Evolutionary conservation across 2,797 vertebrate genomes (phyloP).

Genomic region (Poeciliopsis paucimaculata): DNA sequence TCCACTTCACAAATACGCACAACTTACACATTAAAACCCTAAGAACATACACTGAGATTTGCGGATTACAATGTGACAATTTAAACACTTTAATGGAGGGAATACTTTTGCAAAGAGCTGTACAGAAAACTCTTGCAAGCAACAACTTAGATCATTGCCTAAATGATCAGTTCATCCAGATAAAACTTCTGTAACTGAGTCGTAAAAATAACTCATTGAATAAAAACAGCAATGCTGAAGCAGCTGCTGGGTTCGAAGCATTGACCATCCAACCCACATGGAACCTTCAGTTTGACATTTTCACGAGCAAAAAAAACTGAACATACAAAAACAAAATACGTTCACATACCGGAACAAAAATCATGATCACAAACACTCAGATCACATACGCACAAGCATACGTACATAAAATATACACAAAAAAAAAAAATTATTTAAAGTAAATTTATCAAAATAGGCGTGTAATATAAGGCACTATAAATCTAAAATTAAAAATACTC

Average conservation of each 20-base stretch:
- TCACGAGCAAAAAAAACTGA: constrained; percentile 39
- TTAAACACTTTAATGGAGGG: too few species aligned
- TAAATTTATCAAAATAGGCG: constrained; percentile 91
- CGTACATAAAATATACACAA: constrained; percentile 70
- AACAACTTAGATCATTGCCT: background rate
- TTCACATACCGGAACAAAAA: constrained; percentile 63
- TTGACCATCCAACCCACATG: background rate
- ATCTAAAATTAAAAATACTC: constrained; percentile 89
- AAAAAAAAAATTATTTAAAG: constrained; percentile 75
- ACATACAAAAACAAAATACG: constrained; percentile 59
- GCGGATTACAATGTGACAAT: background rate
- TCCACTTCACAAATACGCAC: background rate
- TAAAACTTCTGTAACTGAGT: constrained; percentile 27
- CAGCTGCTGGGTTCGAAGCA: constrained; percentile 32
- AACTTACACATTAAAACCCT: background rate
- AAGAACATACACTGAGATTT: background rate
- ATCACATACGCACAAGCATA: constrained; percentile 54
- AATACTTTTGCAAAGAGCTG: background rate
- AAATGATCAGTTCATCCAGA: background rate
- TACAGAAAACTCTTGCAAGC: background rate
- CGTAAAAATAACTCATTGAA: constrained; percentile 11
- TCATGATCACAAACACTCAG: constrained; percentile 49
- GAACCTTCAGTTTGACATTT: constrained; percentile 37
- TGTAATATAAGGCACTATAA: constrained; percentile 99
- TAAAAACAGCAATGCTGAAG: constrained; percentile 37